Evolutionary conservation across 1,140 invertebrate species (phyloP), one percentile per base, ranked within the genome.

Genomic region (Brachionus calyciflorus): DNA sequence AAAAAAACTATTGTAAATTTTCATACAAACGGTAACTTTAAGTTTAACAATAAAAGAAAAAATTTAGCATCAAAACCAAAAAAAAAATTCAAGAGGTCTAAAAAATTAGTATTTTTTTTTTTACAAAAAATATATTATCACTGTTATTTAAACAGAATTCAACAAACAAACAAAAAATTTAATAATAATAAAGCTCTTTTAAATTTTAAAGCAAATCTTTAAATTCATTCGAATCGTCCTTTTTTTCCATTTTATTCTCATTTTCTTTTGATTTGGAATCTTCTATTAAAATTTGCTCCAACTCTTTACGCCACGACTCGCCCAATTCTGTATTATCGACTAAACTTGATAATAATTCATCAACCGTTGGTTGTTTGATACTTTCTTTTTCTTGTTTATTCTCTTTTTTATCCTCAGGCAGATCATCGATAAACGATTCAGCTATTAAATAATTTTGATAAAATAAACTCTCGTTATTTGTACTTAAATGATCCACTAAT

Each of bases 181-280:
- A 40, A 6, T 40, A 6, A 40, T n/a, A n/a, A n/a, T n/a, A n/a
- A n/a, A n/a, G n/a, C n/a, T n/a, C n/a, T n/a, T n/a, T n/a, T n/a
- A n/a, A n/a, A n/a, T n/a, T n/a, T n/a, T n/a, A 60, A 60, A 60
- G 55, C 55, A 60, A 60, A 60, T 60, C 55, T 37, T 60, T 60
- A 41, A 60, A 60, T 60, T 60, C 30, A 26, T 65, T 44, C n/a
- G n/a, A n/a, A 40, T 44, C 24, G 26, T 65, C 17, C 0, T 33
- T 60, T 33, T 33, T 60, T 30, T 33, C 19, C 19, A 55, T 7
- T 46, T 46, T 14, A 14, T 14, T 55, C 37, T 37, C 21, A n/a
- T 21, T 21, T 19, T 7, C 19, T 41, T 21, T 28, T 65, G 37
- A 0, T 65, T 24, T 37, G 1, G 24, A 17, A 49, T 73, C 26